A percentile compares a stretch with the other conserved stretches of the same genome.
These are phyloP conservation scores for Holcopasites calliopsidis DNA, from an alignment of 1,140 invertebrate genomes.

Conservation along the genomic window DNA sequence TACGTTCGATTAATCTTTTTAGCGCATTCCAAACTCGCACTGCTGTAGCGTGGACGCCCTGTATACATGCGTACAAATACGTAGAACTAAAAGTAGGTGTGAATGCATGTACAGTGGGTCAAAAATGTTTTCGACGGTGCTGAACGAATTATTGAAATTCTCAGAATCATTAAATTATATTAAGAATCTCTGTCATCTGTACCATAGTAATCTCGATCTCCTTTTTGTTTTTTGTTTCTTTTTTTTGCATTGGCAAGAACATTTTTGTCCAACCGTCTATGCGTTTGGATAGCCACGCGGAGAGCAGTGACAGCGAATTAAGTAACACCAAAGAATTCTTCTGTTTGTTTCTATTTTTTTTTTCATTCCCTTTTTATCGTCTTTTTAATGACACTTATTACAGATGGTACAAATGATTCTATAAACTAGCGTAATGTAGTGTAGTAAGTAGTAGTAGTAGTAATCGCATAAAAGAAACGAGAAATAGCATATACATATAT, in stretches of 20 bases:
- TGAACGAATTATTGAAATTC: background rate
- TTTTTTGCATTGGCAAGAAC: background rate
- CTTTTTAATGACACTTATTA: constrained; percentile 74
- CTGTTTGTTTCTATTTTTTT: no score
- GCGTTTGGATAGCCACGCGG: constrained; percentile 1
- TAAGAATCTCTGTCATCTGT: constrained; percentile 4
- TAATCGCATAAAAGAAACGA: constrained; percentile 57
- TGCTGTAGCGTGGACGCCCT: no score
- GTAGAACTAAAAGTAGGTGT: constrained; percentile 15
- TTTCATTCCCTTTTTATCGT: constrained; percentile 63
- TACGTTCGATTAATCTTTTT: no score
- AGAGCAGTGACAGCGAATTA: constrained; percentile 46
- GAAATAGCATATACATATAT: constrained; percentile 34
- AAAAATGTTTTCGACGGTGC: constrained; percentile 29
- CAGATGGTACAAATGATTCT: constrained; percentile 78
- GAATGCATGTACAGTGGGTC: constrained; percentile 28
- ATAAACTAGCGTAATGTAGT: constrained; percentile 66
- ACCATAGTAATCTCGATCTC: constrained; percentile 17
- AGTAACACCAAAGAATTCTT: constrained; percentile 55
- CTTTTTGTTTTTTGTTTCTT: no score
- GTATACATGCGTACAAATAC: no score
- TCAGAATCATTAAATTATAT: background rate
- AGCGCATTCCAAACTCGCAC: no score
- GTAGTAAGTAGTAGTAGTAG: no score
- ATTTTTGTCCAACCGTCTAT: constrained; percentile 38